These are phyloP conservation scores for Thumatha senex DNA, from an alignment of 2,888 invertebrate genomes.

Conservation along the genomic window DNA sequence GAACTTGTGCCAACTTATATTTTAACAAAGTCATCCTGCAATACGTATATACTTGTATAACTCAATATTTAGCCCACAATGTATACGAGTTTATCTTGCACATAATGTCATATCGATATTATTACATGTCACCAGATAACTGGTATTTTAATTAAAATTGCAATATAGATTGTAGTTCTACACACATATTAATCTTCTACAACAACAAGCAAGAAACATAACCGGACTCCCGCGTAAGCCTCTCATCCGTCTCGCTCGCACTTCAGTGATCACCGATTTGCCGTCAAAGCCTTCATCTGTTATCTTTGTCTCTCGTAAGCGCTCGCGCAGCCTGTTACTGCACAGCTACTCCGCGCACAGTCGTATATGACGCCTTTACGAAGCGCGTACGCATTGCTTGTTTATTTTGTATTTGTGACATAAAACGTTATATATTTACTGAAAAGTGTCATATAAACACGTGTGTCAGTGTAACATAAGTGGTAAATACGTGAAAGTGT, in stretches of 20 bases:
- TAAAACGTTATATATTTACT: slow-evolving; percentile 18
- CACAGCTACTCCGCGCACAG: slow-evolving; percentile 49
- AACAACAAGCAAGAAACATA: slow-evolving; percentile 60
- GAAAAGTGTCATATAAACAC: neutral
- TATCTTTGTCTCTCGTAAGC: slow-evolving; percentile 64
- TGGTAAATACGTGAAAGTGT: slow-evolving; percentile 15
- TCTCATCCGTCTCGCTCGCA: slow-evolving; percentile 61
- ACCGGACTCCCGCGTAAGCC: slow-evolving; percentile 77
- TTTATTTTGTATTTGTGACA: slow-evolving; percentile 40
- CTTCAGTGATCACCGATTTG: slow-evolving; percentile 35
- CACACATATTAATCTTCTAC: slow-evolving; percentile 60
- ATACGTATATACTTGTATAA: neutral
- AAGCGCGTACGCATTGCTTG: slow-evolving; percentile 62
- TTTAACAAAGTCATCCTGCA: neutral
- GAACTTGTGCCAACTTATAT: neutral
- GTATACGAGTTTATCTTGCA: neutral
- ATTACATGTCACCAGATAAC: slow-evolving; percentile 35
- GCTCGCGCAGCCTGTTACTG: slow-evolving; percentile 70
- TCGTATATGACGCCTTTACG: slow-evolving; percentile 64
- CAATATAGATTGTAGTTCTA: slow-evolving; percentile 56
- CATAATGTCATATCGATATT: slow-evolving; percentile 6
- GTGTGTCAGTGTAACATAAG: slow-evolving; percentile 14
- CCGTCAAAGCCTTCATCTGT: slow-evolving; percentile 69
- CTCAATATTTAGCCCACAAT: neutral
- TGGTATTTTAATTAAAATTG: slow-evolving; percentile 39